Percentiles rank a stretch among this genome's conserved stretches.
Evolutionary conservation across 1,140 invertebrate species (phyloP).

Genomic region (Drosophila miranda): DNA sequence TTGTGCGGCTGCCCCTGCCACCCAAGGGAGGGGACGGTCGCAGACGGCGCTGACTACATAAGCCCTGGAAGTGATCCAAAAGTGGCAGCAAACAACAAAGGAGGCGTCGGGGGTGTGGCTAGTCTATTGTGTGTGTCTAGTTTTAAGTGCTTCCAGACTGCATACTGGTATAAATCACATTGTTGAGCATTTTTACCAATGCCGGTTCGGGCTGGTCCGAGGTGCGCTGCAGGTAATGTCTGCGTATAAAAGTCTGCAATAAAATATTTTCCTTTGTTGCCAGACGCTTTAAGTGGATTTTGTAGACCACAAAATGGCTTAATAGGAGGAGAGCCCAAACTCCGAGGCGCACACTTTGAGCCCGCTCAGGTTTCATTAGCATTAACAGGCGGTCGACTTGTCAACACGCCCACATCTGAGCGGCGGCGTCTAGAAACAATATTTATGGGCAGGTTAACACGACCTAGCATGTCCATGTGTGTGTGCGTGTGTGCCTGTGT

Average conservation of each 20-base stretch:
- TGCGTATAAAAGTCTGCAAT: slow-evolving; percentile 69
- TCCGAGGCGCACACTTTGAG: slow-evolving; percentile 20
- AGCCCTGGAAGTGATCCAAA: slow-evolving; percentile 50
- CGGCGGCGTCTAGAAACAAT: slow-evolving; percentile 48
- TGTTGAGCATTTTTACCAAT: slow-evolving; percentile 43
- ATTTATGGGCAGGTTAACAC: slow-evolving; percentile 72
- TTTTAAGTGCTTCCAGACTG: slow-evolving; percentile 70
- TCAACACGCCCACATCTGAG: slow-evolving; percentile 51
- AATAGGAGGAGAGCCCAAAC: slow-evolving; percentile 21
- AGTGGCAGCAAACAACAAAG: slow-evolving; percentile 54
- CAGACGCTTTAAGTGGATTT: slow-evolving; percentile 64
- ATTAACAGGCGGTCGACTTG: slow-evolving; percentile 63
- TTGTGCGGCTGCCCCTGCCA: slow-evolving; percentile 48
- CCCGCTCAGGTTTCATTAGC: slow-evolving; percentile 60
- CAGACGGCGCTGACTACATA: slow-evolving; percentile 49
- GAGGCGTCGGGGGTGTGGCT: slow-evolving; percentile 51
- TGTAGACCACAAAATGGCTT: slow-evolving; percentile 51
- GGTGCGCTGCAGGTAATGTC: slow-evolving; percentile 50
- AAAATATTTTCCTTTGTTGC: slow-evolving; percentile 58
- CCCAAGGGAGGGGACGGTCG: not conserved
- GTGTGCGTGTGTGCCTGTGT: slow-evolving; percentile 4
- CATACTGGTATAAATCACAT: slow-evolving; percentile 66
- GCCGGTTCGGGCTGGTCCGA: not conserved
- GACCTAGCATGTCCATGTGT: slow-evolving; percentile 14
- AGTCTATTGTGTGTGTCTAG: slow-evolving; percentile 66